Base-by-base conservation (phyloP, 2,113 vertebrate genomes). In the Podarcis raffonei region DNA sequence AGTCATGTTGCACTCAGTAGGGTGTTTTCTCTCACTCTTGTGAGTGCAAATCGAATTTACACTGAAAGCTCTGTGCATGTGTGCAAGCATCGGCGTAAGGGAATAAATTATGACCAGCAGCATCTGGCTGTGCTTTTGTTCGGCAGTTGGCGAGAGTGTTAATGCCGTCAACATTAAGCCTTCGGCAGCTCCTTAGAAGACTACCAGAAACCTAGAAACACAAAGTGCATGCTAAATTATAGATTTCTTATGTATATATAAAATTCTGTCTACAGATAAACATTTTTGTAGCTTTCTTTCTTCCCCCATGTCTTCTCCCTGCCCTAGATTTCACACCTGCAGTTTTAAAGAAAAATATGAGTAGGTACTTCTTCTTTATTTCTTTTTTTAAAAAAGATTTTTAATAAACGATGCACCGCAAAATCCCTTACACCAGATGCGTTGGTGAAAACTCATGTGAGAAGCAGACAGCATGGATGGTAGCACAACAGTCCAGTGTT, bases 41-140 rank as follows among this genome's bases (percentile, higher is more conserved):
- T 42, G 91, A 94, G 88, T 8, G 37, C 69, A 85, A 92, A 59
- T 20, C 75, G 78, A 90, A 90, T 93, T 94, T 91, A 66, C 81
- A n/a, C 62, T 89, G 16, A 39, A 90, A 74, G 79, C 53, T 82
- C 59, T 35, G 25, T 89, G 11, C 1, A 37, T 62, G 32, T 89
- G 76, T 74, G 35, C 69, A 87, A 75, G 79, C 68, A 74, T 80
- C 35, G 65, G 12, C 71, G 82, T 77, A 86, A 69, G n/a, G 85
- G 72, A 89, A 91, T 91, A 82, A 91, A 89, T 86, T 92, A 88
- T 48, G 78, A 89, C 59, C 42, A 89, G 32, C 68, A 88, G 25
- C 11, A 57, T 8, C 81, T 86, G n/a, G 27, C 27, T 84, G 1
- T 65, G 66, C 62, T 87, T 93, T 91, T 87, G 75, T 90, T 86